Evolutionary conservation across 2,797 vertebrate species (phyloP).

Genomic region (Odontamblyopus rebecca): DNA sequence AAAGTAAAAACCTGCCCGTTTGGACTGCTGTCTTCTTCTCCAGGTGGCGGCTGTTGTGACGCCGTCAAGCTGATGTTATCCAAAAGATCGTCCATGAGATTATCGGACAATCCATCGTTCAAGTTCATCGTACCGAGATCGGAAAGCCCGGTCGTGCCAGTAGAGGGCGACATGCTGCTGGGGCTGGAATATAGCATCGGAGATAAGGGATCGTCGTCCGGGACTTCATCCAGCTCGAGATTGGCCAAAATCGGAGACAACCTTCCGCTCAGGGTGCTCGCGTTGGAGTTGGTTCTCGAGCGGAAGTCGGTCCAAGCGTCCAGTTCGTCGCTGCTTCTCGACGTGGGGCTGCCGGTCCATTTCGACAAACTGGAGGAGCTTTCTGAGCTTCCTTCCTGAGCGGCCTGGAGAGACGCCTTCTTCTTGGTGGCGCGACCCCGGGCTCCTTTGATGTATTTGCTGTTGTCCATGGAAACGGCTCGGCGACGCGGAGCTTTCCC

Average conservation of each 20-base stretch:
- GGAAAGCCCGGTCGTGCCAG: slow-evolving; percentile 91
- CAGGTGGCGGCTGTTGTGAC: slow-evolving; percentile 86
- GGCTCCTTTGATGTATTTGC: slow-evolving; percentile 96
- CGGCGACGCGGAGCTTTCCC: slow-evolving; percentile 95
- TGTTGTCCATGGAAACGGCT: slow-evolving; percentile 98
- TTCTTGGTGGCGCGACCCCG: slow-evolving; percentile 96
- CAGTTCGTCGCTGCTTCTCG: slow-evolving; percentile 94
- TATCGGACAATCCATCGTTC: slow-evolving; percentile 91
- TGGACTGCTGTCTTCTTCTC: slow-evolving; percentile 77
- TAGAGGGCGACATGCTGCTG: slow-evolving; percentile 70
- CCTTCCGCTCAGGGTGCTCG: slow-evolving; percentile 95
- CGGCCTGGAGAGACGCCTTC: slow-evolving; percentile 91
- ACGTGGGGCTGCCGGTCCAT: slow-evolving; percentile 96
- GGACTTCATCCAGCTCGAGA: slow-evolving; percentile 91
- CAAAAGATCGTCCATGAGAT: slow-evolving; percentile 93
- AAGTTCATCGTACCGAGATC: slow-evolving; percentile 98
- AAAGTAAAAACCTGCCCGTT: slow-evolving; percentile 91
- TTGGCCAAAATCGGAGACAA: slow-evolving; percentile 95
- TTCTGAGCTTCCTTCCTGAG: slow-evolving; percentile 84
- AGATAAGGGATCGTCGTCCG: slow-evolving; percentile 90
- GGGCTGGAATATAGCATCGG: slow-evolving; percentile 95
- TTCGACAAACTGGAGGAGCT: slow-evolving; percentile 90
- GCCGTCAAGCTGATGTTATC: slow-evolving; percentile 91
- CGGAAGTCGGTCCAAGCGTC: slow-evolving; percentile 98
- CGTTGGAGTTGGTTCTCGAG: slow-evolving; percentile 95